Base-by-base conservation (phyloP, 2,113 vertebrate genomes). In the Pangasianodon hypophthalmus region DNA sequence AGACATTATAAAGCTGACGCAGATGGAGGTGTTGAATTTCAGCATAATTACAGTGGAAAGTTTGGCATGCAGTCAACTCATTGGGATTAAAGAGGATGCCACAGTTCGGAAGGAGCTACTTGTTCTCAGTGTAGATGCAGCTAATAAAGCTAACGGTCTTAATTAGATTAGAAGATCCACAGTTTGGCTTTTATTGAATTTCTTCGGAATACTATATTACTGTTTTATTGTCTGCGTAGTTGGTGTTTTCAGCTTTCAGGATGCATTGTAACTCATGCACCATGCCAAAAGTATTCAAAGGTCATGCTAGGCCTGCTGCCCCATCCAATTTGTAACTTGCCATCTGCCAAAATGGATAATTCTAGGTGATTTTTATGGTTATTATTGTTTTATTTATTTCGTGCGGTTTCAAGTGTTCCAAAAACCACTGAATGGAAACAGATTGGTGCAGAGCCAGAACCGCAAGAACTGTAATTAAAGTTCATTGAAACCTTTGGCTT, bases 381-480 rank as follows among this genome's bases (percentile, higher is more conserved):
- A 87, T 92, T 94, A 91, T 93, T 93, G 46, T 60, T 91, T 92
- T 91, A 87, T 91, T 88, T 81, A 41, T 32, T 77, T 81, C 75
- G 88, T 82, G 37, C 75, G 18, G 32, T 89, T 91, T 88, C n/a
- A 87, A 88, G 60, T 13, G 52, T 71, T 87, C 58, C 54, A 87
- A 91, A 87, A 91, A 84, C 88, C 90, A 85, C 89, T 64, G 75
- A 82, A 67, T 79, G 60, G 54, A 79, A 90, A 73, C 41, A 9
- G 85, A 19, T 87, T 58, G 64, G 52, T 71, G 77, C 85, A 37
- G 62, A 85, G 91, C 90, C 87, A 87, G 67, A 88, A 52, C 80
- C 84, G 46, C 58, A 77, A 67, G 69, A 93, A 75, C 88, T 95
- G 94, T 95, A 96, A 95, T 96, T 94, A 95, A 90, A 92, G 88